Conservation (phyloP, 1,140 invertebrate genomes). For the Plutomurus gul region DNA sequence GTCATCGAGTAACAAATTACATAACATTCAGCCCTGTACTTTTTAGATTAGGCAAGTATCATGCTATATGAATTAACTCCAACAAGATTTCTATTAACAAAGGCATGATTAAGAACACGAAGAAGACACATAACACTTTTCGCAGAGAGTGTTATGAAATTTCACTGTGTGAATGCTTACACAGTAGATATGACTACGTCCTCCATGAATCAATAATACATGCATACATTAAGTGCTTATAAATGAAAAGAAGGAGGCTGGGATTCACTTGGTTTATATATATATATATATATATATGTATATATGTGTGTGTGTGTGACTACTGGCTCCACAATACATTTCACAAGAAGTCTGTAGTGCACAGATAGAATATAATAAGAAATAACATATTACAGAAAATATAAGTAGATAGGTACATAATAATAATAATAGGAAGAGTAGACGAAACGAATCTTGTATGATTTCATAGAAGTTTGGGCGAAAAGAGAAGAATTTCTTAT, state of each 20-base stretch:
- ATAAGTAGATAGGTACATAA: neutral
- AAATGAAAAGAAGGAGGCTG: too few relatives aligned
- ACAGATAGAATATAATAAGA: too few relatives aligned
- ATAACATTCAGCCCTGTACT: neutral
- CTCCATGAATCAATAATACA: too few relatives aligned
- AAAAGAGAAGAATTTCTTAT: constrained; percentile 38
- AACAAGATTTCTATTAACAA: neutral
- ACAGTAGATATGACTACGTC: too few relatives aligned
- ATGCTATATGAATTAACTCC: neutral
- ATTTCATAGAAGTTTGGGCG: neutral
- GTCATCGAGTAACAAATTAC: neutral
- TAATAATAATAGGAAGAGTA: neutral
- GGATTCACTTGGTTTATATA: too few relatives aligned
- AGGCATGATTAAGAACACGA: neutral
- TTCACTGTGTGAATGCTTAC: too few relatives aligned
- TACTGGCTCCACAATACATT: neutral
- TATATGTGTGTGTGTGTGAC: too few relatives aligned
- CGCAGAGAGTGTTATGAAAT: neutral
- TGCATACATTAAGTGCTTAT: too few relatives aligned
- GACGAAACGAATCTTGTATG: neutral
- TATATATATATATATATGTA: too few relatives aligned
- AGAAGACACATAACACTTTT: too few relatives aligned
- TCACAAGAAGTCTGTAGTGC: neutral
- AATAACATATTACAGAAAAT: too few relatives aligned
- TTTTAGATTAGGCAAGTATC: neutral